These are phyloP conservation scores for Eremobia ochroleuca DNA, from an alignment of 2,888 invertebrate species.

Conservation along the genomic window DNA sequence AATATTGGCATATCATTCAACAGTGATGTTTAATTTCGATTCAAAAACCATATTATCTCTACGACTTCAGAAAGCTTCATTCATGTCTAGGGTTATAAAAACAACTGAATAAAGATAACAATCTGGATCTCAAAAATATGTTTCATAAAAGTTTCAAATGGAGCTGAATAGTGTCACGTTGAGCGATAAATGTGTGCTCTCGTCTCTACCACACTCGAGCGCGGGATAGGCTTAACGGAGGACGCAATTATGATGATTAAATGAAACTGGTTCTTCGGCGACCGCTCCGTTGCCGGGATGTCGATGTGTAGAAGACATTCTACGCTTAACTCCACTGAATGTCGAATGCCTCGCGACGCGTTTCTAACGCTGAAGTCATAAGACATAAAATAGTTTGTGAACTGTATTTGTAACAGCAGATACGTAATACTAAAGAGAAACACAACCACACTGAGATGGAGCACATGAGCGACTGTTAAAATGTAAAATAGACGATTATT, in stretches of 20 bases:
- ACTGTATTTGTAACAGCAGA: constrained; percentile 47
- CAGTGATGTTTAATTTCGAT: constrained; percentile 44
- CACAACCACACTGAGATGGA: constrained; percentile 62
- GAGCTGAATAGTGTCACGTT: constrained; percentile 61
- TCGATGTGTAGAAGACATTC: constrained; percentile 79
- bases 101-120: constrained; percentile 55
- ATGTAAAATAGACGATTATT: constrained; percentile 58
- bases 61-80: constrained; percentile 58
- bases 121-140: constrained; percentile 45
- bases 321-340: constrained; percentile 70
- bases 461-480: constrained; percentile 53
- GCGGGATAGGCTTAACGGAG: constrained; percentile 87
- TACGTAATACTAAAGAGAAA: constrained; percentile 62
- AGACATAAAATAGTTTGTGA: constrained; percentile 59
- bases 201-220: constrained; percentile 72
- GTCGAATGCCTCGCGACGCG: constrained; percentile 55
- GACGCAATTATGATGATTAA: constrained; percentile 90
- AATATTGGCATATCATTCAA: constrained; percentile 61
- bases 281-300: constrained; percentile 80
- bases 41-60: constrained; percentile 46
- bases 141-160: constrained; percentile 59
- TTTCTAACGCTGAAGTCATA: constrained; percentile 61
- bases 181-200: constrained; percentile 71
- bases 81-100: constrained; percentile 61
- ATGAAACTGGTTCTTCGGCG: constrained; percentile 87